phyloP scores from a whole-genome alignment of 2,888 invertebrate genomes.

The Erebia ligea region DNA sequence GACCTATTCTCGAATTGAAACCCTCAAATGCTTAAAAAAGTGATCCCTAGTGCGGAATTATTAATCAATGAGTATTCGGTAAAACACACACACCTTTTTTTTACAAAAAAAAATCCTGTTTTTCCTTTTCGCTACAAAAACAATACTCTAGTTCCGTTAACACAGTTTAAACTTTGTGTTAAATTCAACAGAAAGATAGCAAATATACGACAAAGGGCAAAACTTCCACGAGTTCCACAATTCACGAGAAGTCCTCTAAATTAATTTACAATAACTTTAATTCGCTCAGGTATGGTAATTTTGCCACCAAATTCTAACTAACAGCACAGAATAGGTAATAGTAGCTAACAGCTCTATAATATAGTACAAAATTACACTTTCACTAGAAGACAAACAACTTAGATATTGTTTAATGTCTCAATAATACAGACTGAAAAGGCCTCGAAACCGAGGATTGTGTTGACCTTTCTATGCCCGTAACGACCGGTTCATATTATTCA shows the following conservation, averaged over 20 bases:
- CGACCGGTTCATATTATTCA: not conserved
- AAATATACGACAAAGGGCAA: not conserved
- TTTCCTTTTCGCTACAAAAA: too few relatives aligned
- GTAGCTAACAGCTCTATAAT: not conserved
- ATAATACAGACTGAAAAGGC: not conserved
- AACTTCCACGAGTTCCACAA: not conserved
- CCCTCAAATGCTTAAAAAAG: too few relatives aligned
- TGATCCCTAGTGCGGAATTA: too few relatives aligned
- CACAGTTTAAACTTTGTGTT: too few relatives aligned
- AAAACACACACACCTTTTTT: too few relatives aligned
- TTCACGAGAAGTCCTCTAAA: not conserved
- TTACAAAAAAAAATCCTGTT: too few relatives aligned
- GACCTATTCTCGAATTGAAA: too few relatives aligned
- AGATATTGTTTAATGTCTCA: slow-evolving; percentile 3
- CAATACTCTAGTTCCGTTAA: too few relatives aligned
- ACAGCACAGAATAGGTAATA: too few relatives aligned
- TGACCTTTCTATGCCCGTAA: not conserved
- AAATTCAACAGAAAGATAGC: not conserved
- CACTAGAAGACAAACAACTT: not conserved
- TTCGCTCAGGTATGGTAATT: slow-evolving; percentile 1
- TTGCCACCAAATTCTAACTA: too few relatives aligned
- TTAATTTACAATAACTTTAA: not conserved
- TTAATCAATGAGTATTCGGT: too few relatives aligned
- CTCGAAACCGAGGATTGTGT: not conserved
- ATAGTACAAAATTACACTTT: not conserved